Evolutionary conservation across 2,113 vertebrate genomes (phyloP), one percentile per base, ranked within the genome.

Genomic region (Brachyistius frenatus): DNA sequence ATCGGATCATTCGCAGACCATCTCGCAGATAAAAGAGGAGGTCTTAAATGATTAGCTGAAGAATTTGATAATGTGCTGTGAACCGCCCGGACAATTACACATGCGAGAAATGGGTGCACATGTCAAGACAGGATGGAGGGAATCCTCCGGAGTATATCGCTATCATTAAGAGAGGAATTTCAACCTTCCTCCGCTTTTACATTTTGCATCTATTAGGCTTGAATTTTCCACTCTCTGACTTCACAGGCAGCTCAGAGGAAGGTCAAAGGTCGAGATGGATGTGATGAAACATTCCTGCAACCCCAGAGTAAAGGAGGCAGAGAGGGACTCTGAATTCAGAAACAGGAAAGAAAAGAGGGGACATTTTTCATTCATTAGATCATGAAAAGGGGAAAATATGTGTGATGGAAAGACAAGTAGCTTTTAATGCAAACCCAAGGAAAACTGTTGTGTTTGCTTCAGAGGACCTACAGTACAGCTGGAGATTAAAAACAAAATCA

Each of bases 31-130:
- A 88, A 89, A 91, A 89, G 87, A 71, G 69, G 44, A 66, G 80
- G 84, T 87, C 89, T 91, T 92, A 93, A 92, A 93, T 93, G 91
- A 93, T 93, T 93, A 91, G 87, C 91, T 85, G 85, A 79, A 88
- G 89, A 93, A 92, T 93, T 82, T 90, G 80, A 88, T 90, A 81
- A 89, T 76, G 86, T 76, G 86, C 76, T 69, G 84, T 63, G 78
- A 88, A 86, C 74, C 44, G 50, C 66, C 76, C 49, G 71, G 73
- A 89, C 86, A 80, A 84, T 85, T 77, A 88, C 67, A 49, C 69
- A 75, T 72, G 74, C 46, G 7, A 61, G 39, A 80, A 70, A 76
- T 36, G 66, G 23, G 23, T 23, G 23, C 23, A 23, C 23, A 23
- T 23, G 23, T 23, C 23, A 71, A 46, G 74, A 3, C 8, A 35